phyloP scores from a whole-genome alignment of 1,140 invertebrate species.

The Nasonia longicornis region DNA sequence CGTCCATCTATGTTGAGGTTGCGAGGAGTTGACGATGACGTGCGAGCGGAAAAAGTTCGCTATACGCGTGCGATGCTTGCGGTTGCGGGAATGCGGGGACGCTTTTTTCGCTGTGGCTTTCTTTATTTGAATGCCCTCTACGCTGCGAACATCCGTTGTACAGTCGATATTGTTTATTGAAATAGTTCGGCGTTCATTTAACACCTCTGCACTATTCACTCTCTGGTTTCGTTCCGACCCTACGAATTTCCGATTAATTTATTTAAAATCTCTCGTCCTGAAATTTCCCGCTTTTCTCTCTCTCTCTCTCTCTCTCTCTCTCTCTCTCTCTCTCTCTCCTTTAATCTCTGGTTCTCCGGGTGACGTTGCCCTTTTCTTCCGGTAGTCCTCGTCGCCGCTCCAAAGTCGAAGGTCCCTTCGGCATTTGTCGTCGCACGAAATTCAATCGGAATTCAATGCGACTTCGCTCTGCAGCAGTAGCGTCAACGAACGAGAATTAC shows the following conservation, averaged over 20 bases:
- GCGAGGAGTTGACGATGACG: not conserved
- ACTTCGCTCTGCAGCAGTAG: slow-evolving; percentile 13
- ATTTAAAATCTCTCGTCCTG: not conserved
- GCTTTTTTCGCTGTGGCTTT: too few species aligned
- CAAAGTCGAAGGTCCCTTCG: slow-evolving; percentile 35
- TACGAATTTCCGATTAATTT: not conserved
- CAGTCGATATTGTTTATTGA: too few species aligned
- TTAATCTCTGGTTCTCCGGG: not conserved
- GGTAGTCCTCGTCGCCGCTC: not conserved
- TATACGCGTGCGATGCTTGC: too few species aligned
- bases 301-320: not conserved
- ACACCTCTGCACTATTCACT: too few species aligned
- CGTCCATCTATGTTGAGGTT: not conserved
- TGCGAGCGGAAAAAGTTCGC: not conserved
- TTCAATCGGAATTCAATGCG: slow-evolving; percentile 49
- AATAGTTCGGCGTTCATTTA: too few species aligned
- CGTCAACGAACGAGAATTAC: slow-evolving; percentile 40
- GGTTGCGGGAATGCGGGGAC: too few species aligned
- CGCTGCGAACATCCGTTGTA: too few species aligned
- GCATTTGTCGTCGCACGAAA: slow-evolving; percentile 43
- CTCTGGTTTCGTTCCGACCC: too few species aligned
- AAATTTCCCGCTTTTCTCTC: not conserved
- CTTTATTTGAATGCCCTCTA: too few species aligned
- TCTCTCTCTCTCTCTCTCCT: not conserved
- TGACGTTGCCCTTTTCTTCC: slow-evolving; percentile 34